Base-by-base conservation (phyloP, 2,888 invertebrate species). In the Nesidiocoris tenuis region DNA sequence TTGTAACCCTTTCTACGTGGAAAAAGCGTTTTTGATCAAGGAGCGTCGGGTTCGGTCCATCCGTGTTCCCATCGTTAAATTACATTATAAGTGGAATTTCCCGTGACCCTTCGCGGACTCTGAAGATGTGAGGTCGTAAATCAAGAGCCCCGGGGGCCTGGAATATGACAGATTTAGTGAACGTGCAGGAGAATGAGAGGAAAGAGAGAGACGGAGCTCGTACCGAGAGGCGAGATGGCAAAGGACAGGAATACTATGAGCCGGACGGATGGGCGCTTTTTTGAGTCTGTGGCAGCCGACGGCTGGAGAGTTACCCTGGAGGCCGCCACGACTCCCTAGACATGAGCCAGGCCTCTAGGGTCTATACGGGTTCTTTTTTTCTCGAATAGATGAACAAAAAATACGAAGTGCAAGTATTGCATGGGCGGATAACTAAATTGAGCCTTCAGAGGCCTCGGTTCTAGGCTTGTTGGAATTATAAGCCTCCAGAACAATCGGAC, bases 141-240 rank as follows among this genome's bases (percentile, higher is more conserved):
- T 72, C 72, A 72, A 23, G 61, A 61, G 54, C 72, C 72, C 61
- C 61, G 61, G 72, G 72, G 72, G 61, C 63, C 72, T 72, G 72
- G 72, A 72, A 72, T 72, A 72, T 72, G 72, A 72, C 72, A 72
- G 72, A 72, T 72, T 72, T 72, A 72, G 72, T 61, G 72, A 72
- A 54, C 61, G 72, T 63, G 39, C 39, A 39, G 39, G 12, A 12
- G 39, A 39, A 39, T 12, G 12, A 39, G 39, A 39, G 39, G 39
- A 3, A 3, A 39, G n/a, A n/a, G n/a, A n/a, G n/a, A n/a, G n/a
- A n/a, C n/a, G n/a, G n/a, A n/a, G n/a, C n/a, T n/a, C n/a, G n/a
- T n/a, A n/a, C n/a, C n/a, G n/a, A n/a, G n/a, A n/a, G n/a, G n/a
- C n/a, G n/a, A n/a, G n/a, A n/a, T n/a, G n/a, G n/a, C n/a, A n/a